Conservation (phyloP, 2,888 invertebrate genomes). For the Sesamia inferens region DNA sequence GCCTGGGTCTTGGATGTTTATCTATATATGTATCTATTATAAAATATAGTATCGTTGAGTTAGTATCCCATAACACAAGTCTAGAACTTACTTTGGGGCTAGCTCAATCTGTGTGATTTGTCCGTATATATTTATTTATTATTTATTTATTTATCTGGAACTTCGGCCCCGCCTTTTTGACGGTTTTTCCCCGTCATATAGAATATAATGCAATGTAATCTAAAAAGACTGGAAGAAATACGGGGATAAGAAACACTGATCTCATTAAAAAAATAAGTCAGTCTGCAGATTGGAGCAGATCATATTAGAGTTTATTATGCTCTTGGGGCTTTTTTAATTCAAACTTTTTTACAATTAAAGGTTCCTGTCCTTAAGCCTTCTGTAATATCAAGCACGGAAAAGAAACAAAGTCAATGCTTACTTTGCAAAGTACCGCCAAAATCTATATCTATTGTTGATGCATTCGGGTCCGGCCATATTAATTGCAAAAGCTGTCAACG, state of each 20-base stretch:
- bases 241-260: background rate
- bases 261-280: background rate
- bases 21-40: too few relatives aligned
- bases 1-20: too few relatives aligned
- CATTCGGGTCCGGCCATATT: constrained; percentile 40
- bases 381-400: constrained; percentile 14
- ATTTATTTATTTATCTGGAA: too few relatives aligned
- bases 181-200: too few relatives aligned
- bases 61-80: too few relatives aligned
- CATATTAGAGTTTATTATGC: background rate
- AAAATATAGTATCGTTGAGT: too few relatives aligned
- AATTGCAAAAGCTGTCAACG: constrained; percentile 45
- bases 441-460: constrained; percentile 22
- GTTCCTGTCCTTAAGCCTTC: constrained; percentile 27
- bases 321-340: background rate
- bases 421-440: constrained; percentile 41
- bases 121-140: too few relatives aligned
- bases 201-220: too few relatives aligned
- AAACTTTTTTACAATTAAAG: constrained; percentile 33
- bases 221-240: background rate
- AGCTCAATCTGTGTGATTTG: too few relatives aligned
- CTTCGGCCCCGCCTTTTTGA: too few relatives aligned
- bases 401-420: constrained; percentile 37
- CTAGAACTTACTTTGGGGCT: too few relatives aligned
- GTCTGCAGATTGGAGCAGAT: background rate